phyloP scores from a whole-genome alignment of 2,113 vertebrate species.

The Actenoides hombroni region DNA sequence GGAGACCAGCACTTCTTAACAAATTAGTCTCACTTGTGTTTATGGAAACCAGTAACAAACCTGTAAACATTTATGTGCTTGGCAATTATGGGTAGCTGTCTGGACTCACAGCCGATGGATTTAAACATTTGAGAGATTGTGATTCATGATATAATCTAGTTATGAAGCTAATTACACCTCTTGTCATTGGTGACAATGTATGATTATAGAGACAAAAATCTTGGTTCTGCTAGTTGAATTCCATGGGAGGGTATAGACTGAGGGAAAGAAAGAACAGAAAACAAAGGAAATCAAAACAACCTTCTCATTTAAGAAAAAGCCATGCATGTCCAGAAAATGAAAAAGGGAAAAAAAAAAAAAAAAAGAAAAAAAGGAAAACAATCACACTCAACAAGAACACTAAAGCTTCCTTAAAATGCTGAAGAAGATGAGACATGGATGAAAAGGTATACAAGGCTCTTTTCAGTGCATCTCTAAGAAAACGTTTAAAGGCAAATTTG shows the following conservation, averaged over 20 bases:
- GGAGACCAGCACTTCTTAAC: background rate
- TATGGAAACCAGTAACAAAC: slow-evolving; percentile 1
- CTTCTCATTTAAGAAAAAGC: background rate
- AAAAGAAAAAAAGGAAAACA: background rate
- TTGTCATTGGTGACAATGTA: slow-evolving; percentile 4
- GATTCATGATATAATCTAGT: slow-evolving; percentile 26
- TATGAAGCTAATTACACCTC: slow-evolving; percentile 45
- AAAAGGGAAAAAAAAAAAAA: background rate
- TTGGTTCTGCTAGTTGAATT: background rate
- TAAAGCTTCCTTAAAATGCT: background rate
- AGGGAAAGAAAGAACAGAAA: background rate
- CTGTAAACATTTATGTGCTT: slow-evolving; percentile 1
- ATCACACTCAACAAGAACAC: background rate
- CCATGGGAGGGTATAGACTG: background rate
- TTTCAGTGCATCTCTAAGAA: background rate
- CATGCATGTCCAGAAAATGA: background rate
- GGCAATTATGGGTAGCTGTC: background rate
- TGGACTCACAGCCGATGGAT: slow-evolving; percentile 15
- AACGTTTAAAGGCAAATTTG: background rate
- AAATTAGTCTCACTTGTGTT: background rate
- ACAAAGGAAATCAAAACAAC: background rate
- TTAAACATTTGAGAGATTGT: background rate
- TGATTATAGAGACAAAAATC: slow-evolving; percentile 41
- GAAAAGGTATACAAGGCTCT: background rate
- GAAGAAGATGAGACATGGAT: background rate